A percentile compares a stretch with the other conserved stretches of the same genome.
phyloP scores from a whole-genome alignment of 2,888 invertebrate genomes.

The Drosophila monieri region DNA sequence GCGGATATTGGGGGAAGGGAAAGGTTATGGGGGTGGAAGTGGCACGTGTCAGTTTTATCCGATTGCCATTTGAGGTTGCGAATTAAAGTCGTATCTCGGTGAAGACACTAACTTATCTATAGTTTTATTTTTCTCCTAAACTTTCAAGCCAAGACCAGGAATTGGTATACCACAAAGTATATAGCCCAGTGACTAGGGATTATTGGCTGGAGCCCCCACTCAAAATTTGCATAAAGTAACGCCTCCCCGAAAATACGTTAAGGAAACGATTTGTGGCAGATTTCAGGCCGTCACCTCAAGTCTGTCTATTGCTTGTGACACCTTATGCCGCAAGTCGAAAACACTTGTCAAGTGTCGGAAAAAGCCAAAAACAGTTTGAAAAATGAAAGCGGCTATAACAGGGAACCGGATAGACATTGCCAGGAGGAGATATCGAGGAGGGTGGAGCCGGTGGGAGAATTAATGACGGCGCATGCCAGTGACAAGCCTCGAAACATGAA shows the following conservation, averaged over 20 bases:
- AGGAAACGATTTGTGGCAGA: neutral
- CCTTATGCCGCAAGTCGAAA: slow-evolving; percentile 64
- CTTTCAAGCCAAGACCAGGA: neutral
- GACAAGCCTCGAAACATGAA: slow-evolving; percentile 79
- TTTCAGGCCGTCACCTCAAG: slow-evolving; percentile 14
- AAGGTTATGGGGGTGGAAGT: neutral
- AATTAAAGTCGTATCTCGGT: neutral
- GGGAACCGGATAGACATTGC: slow-evolving; percentile 16
- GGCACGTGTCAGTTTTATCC: slow-evolving; percentile 49
- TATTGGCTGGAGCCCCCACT: neutral
- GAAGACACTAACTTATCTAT: neutral
- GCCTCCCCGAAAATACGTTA: neutral
- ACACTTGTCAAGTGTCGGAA: slow-evolving; percentile 76
- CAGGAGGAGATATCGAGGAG: neutral
- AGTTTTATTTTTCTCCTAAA: neutral
- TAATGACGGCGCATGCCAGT: slow-evolving; percentile 81
- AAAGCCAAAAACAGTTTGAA: slow-evolving; percentile 66
- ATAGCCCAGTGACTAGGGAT: neutral
- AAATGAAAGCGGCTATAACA: slow-evolving; percentile 58
- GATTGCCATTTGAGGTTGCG: slow-evolving; percentile 3
- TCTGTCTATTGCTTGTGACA: slow-evolving; percentile 51
- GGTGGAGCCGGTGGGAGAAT: slow-evolving; percentile 54
- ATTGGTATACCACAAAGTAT: neutral
- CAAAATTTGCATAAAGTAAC: slow-evolving; percentile 52
- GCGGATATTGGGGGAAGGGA: neutral